Percentiles rank a stretch among this genome's conserved stretches.
Conservation (phyloP, 2,888 invertebrate genomes). For the Cryptophagus acutangulus region DNA sequence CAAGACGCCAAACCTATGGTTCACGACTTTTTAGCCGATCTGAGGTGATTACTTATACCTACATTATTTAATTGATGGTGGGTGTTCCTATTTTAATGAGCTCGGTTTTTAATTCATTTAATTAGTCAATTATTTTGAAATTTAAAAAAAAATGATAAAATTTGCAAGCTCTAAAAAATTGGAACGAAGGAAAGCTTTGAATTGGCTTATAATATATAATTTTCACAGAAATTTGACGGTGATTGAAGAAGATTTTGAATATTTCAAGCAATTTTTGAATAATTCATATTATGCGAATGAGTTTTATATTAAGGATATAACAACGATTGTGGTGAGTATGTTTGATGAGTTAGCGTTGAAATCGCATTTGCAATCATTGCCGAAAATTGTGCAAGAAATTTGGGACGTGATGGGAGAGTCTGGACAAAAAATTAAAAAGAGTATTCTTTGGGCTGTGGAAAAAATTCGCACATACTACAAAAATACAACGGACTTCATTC, state of each 20-base stretch:
- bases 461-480: conserved; percentile 58
- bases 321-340: conserved; percentile 63
- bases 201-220: background rate
- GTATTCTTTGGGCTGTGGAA: conserved; percentile 69
- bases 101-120: too few species aligned
- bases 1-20: conserved; percentile 67
- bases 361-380: conserved; percentile 71
- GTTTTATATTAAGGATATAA: conserved; percentile 76
- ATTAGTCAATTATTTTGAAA: too few species aligned
- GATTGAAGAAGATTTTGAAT: conserved; percentile 67
- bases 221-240: conserved; percentile 57
- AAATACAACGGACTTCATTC: conserved; percentile 64
- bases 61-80: background rate
- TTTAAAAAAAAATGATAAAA: too few species aligned
- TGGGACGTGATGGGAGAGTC: conserved; percentile 85
- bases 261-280: conserved; percentile 66
- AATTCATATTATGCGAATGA: conserved; percentile 76
- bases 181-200: too few species aligned
- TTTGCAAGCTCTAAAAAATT: too few species aligned
- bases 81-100: background rate
- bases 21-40: conserved; percentile 65
- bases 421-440: conserved; percentile 70
- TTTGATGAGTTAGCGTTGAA: conserved; percentile 74
- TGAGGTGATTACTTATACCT: conserved; percentile 48
- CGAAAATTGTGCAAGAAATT: conserved; percentile 74